Base-by-base conservation (phyloP, 2,797 vertebrate genomes). In the Pipistrellus nathusii region DNA sequence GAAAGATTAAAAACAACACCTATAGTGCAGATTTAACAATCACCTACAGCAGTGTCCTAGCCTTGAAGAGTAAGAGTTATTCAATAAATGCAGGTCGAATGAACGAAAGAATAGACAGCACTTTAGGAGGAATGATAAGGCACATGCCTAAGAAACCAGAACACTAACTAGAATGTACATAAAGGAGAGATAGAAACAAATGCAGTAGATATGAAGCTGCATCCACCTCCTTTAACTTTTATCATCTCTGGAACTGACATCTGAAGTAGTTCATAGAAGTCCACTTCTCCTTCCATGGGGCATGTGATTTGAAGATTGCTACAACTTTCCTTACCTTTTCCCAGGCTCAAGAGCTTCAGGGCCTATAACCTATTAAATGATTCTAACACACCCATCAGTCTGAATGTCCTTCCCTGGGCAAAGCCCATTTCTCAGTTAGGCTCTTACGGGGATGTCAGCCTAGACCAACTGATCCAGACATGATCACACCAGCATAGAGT, bases 251-350 rank as follows among this genome's bases (percentile, higher is more conserved):
- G 25, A 66, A 15, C 23, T 91, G 78, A 80, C 62, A 73, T 66
- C 55, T 77, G 71, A 90, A 51, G 44, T 14, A 8, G 80, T 76
- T 75, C 9, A 4, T 35, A 9, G 21, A 85, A 88, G 78, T 83
- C 51, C 23, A 27, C 69, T 93, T 84, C 44, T 91, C 93, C 64
- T 85, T 95, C 76, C 77, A 6, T 62, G 62, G 44, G 55, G 69
- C 44, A 10, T 72, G 27, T 93, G 86, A 68, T 78, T 38, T 71
- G 59, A 81, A 57, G n/a, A 68, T 69, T 44, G 17, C 69, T 77
- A 51, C 2, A 62, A 21, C 35, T 87, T 86, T 55, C 41, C 62
- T 78, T 86, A 66, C 68, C 51, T 83, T 35, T 94, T 38, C 59
- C 20, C 38, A 95, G 51, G 64, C 75, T 89, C 51, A 78, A 78